These are phyloP conservation scores for Cardiocondyla obscurior DNA, from an alignment of 1,140 invertebrate genomes.

Conservation along the genomic window DNA sequence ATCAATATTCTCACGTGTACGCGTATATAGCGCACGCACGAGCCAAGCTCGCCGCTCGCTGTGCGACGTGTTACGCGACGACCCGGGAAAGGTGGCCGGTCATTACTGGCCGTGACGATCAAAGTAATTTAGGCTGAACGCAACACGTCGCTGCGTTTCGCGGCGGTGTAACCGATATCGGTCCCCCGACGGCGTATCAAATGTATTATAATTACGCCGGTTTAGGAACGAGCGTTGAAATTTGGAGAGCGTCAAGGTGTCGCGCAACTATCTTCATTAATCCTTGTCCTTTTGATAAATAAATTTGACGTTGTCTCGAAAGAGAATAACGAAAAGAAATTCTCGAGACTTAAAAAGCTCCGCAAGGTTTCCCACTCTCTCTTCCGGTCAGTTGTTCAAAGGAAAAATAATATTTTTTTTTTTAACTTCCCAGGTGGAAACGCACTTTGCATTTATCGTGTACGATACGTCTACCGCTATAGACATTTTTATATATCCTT, in stretches of 20 bases:
- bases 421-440: constrained; percentile 5
- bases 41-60: constrained; percentile 5
- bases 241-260: neutral
- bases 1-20: constrained; percentile 79
- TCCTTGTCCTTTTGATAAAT: neutral
- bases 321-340: neutral
- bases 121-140: neutral
- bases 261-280: neutral
- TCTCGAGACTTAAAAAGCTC: neutral
- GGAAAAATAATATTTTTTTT: no score
- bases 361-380: no score
- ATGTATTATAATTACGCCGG: neutral
- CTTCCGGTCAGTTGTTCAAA: neutral
- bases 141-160: neutral
- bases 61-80: constrained; percentile 3
- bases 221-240: neutral
- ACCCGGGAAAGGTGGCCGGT: constrained; percentile 11
- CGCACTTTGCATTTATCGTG: neutral
- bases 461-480: neutral
- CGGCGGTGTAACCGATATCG: neutral
- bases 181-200: neutral
- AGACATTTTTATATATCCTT: no score
- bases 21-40: constrained; percentile 45
- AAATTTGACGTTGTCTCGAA: neutral
- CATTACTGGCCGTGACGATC: constrained; percentile 9